phyloP scores from a whole-genome alignment of 1,140 invertebrate species.

The Papilio helenus region DNA sequence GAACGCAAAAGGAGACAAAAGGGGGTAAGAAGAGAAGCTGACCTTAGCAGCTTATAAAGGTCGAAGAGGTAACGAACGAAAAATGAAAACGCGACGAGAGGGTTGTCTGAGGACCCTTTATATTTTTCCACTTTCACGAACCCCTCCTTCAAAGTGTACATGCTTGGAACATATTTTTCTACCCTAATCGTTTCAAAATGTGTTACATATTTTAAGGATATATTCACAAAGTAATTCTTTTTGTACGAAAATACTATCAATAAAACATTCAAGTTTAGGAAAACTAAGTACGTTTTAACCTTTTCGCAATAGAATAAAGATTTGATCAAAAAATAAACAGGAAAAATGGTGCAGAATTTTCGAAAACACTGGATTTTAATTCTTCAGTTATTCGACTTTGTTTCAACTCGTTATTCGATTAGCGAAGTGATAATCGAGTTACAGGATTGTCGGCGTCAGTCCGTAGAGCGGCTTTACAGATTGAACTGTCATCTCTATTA shows the following conservation, averaged over 20 bases:
- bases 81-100: constrained; percentile 16
- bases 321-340: background rate
- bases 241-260: background rate
- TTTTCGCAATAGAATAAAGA: background rate
- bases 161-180: background rate
- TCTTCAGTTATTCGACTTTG: constrained; percentile 52
- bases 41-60: constrained; percentile 18
- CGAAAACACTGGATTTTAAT: constrained; percentile 3
- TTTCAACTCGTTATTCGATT: constrained; percentile 70
- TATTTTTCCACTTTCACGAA: constrained; percentile 10
- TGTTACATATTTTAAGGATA: background rate
- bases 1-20: background rate
- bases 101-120: constrained; percentile 13
- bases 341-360: background rate
- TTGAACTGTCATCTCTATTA: constrained; percentile 3
- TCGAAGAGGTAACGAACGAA: constrained; percentile 21
- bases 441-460: constrained; percentile 71
- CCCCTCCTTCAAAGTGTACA: background rate
- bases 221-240: background rate
- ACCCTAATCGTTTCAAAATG: background rate
- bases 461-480: constrained; percentile 61
- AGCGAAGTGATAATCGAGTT: constrained; percentile 76
- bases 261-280: background rate
- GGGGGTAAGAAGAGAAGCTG: background rate
- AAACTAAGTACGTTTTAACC: background rate